Conservation (phyloP, 2,888 invertebrate genomes). For the Antitype chi region DNA sequence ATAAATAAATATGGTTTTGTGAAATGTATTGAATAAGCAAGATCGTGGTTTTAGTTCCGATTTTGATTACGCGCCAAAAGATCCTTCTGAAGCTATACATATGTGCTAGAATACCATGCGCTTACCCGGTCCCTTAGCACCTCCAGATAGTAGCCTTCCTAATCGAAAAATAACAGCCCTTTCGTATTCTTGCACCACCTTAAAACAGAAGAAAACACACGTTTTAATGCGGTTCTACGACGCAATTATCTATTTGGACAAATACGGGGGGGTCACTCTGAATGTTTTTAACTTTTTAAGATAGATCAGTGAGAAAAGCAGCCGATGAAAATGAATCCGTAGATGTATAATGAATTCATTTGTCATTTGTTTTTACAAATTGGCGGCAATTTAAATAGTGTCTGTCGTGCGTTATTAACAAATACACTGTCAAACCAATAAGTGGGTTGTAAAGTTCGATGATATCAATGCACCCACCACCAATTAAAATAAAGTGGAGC, state of each 20-base stretch:
- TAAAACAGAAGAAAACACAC: slow-evolving; percentile 26
- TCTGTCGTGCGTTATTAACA: too few relatives aligned
- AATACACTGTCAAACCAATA: neutral
- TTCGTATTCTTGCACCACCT: slow-evolving; percentile 99
- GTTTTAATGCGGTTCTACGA: neutral
- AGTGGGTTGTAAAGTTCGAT: neutral
- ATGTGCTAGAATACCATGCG: neutral
- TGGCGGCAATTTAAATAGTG: too few relatives aligned
- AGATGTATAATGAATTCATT: too few relatives aligned
- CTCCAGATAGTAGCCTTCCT: slow-evolving; percentile 96
- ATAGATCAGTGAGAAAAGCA: too few relatives aligned
- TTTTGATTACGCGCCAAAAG: neutral
- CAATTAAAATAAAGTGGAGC: neutral
- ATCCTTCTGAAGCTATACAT: neutral
- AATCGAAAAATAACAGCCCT: slow-evolving; percentile 98
- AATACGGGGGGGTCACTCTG: too few relatives aligned
- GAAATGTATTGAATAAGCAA: neutral
- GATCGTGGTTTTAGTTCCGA: neutral
- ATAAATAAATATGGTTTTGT: neutral
- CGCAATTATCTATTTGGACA: neutral
- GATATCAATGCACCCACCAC: slow-evolving; percentile 1
- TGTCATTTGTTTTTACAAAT: too few relatives aligned
- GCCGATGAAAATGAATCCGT: too few relatives aligned
- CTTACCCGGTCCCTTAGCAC: slow-evolving; percentile 98
- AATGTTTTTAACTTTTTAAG: too few relatives aligned